These are phyloP conservation scores for Aplodontia rufa DNA, from an alignment of 2,113 vertebrate genomes.

Conservation along the genomic window DNA sequence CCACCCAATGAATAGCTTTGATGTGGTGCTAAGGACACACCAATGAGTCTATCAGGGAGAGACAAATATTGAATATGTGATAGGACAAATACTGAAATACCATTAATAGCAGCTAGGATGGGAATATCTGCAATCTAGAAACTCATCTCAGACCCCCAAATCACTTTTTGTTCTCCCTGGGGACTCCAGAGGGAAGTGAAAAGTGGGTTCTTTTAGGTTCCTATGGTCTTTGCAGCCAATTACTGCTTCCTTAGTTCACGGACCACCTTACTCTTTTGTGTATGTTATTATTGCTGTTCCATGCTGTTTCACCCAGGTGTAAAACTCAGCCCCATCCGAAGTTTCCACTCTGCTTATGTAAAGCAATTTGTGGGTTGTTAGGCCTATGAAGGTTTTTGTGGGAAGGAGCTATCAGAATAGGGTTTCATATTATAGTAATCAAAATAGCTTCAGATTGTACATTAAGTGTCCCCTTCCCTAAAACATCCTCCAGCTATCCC, in stretches of 20 bases:
- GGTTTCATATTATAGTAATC: not conserved
- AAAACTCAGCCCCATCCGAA: not conserved
- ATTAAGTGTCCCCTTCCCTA: not conserved
- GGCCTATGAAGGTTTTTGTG: not conserved
- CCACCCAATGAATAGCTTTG: not conserved
- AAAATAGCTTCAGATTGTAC: not conserved
- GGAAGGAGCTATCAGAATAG: not conserved
- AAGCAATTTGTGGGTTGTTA: not conserved
- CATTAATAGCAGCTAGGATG: not conserved
- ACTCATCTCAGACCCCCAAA: not conserved
- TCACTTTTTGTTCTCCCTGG: not conserved
- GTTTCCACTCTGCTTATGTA: not conserved
- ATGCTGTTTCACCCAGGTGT: no score
- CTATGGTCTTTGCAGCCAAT: not conserved
- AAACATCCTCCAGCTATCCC: not conserved
- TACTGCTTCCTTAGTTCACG: not conserved
- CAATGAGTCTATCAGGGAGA: not conserved
- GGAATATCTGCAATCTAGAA: not conserved
- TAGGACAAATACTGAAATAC: constrained; percentile 1
- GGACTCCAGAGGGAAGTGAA: not conserved
- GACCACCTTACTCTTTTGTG: not conserved
- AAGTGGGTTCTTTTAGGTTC: not conserved
- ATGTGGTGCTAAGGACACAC: not conserved
- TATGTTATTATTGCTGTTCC: no score
- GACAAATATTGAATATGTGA: not conserved